Base-by-base conservation (phyloP, 1,140 invertebrate species). In the Drosophila novamexicana region DNA sequence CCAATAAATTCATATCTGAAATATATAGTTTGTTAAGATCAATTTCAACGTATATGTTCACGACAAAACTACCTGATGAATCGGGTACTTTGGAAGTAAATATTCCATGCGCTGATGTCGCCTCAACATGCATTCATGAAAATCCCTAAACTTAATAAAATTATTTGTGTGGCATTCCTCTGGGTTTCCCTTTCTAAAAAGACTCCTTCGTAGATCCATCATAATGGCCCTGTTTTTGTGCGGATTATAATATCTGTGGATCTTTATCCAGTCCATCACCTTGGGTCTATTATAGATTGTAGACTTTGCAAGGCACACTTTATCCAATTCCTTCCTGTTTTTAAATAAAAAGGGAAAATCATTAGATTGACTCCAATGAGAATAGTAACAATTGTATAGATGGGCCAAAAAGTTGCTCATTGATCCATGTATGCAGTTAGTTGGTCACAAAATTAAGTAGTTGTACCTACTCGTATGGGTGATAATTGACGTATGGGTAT, bases 281-380 rank as follows among this genome's bases (percentile, higher is more conserved):
- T 7, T 32, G 2, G 54, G 47, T 3, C 1, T n/a, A 16, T 74
- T 69, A 29, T 63, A 63, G n/a, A 74, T 4, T 7, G 65, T 74
- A 9, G 65, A 52, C 9, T 1, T 18, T 7, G n/a, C 32, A 7
- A 14, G 0, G 45, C 69, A 65, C 6, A 71, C 69, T 0, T 6
- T n/a, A 0, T 22, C 3, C 5, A 3, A 2, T 3, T 1, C 1
- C 2, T 2, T 1, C 0, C 47, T 52, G 18, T 39, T 6, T 29
- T 5, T 5, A 29, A 29, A 29, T 5, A 29, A 29, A 29, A 29
- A 29, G 22, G 4, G 4, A 29, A 29, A 6, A 29, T 22, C 22
- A 22, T 22, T 29, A 29, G 22, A 29, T 5, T 22, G 22, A 22
- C 22, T 22, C 2, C 22, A 4, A 22, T 22, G 22, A 22, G 4